Evolutionary conservation across 2,113 vertebrate genomes (phyloP).

Genomic region (Aepyceros melampus): DNA sequence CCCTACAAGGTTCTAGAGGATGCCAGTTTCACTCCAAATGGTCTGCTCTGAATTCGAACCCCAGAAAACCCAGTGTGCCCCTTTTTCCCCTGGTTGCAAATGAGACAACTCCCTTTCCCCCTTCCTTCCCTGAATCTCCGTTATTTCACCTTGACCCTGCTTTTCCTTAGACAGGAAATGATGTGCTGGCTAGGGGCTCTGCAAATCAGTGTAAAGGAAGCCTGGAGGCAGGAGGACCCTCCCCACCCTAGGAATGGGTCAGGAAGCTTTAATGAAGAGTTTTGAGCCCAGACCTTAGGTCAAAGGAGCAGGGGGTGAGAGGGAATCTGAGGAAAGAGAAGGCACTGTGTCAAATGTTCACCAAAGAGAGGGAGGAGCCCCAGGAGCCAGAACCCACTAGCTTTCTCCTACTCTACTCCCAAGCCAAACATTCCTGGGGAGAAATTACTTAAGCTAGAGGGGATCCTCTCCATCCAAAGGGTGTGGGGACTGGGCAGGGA

Average conservation of each 20-base stretch:
- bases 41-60: not conserved
- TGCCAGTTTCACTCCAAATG: not conserved
- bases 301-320: not conserved
- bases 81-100: not conserved
- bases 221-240: not conserved
- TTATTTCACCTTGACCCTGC: not conserved
- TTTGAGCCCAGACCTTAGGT: not conserved
- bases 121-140: not conserved
- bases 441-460: not conserved
- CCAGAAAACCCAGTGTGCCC: not conserved
- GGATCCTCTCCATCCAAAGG: not conserved
- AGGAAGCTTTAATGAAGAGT: not conserved
- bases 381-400: not conserved
- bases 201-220: not conserved
- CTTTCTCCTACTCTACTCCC: not conserved
- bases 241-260: not conserved
- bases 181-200: not conserved
- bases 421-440: not conserved
- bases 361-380: not conserved
- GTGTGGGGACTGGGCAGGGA: not conserved
- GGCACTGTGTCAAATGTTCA: not conserved
- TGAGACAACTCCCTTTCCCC: not conserved
- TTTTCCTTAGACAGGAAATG: not conserved
- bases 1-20: not conserved
- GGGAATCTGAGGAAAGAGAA: not conserved